A percentile compares a stretch with the other conserved stretches of the same genome.
Evolutionary conservation across 2,113 vertebrate genomes (phyloP).

Genomic region (Labrus mixtus): DNA sequence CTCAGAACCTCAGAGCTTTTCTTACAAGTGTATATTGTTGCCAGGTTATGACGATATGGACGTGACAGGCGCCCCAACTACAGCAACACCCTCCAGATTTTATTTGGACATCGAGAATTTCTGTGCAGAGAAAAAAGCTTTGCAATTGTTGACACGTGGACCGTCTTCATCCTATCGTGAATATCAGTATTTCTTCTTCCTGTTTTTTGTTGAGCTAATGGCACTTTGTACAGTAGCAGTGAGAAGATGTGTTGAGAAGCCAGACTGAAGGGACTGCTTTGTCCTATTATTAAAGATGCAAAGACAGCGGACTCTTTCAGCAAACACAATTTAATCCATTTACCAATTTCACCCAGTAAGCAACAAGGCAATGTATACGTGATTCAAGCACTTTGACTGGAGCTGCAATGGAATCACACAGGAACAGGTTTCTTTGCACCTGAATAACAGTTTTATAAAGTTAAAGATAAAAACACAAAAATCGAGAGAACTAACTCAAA

Average conservation of each 20-base stretch:
- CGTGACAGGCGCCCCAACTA: too few relatives aligned
- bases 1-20: too few relatives aligned
- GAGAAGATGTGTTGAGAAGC: slow-evolving; percentile 14
- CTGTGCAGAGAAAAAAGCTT: too few relatives aligned
- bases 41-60: too few relatives aligned
- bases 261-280: slow-evolving; percentile 11
- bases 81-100: too few relatives aligned
- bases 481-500: not conserved
- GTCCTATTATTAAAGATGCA: slow-evolving; percentile 21
- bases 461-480: not conserved
- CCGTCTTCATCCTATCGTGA: not conserved
- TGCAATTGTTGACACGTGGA: too few relatives aligned
- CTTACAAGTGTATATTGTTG: too few relatives aligned
- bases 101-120: too few relatives aligned
- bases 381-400: slow-evolving; percentile 3
- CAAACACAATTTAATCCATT: slow-evolving; percentile 20
- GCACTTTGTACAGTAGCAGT: slow-evolving; percentile 5
- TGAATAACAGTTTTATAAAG: not conserved
- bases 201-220: not conserved
- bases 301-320: slow-evolving; percentile 20
- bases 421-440: not conserved
- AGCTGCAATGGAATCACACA: not conserved
- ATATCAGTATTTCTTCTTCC: not conserved
- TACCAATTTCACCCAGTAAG: slow-evolving; percentile 12
- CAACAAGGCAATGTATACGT: not conserved